phyloP scores from a whole-genome alignment of 1,140 invertebrate species.

The Drosophila navojoa region DNA sequence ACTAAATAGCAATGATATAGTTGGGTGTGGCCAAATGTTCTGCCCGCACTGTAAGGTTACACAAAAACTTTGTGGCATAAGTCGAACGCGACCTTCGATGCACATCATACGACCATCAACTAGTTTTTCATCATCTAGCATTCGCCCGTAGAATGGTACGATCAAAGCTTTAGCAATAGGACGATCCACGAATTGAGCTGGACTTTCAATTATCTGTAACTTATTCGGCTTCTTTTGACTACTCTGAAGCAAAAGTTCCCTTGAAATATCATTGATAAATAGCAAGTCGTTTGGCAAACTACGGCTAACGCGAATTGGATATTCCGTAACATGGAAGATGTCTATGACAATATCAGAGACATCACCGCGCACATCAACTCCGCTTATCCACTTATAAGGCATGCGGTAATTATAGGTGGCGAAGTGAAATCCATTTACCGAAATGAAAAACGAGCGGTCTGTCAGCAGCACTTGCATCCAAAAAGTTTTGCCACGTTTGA shows the following conservation, averaged over 20 bases:
- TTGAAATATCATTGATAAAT: neutral
- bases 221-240: constrained; percentile 5
- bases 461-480: constrained; percentile 83
- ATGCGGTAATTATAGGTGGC: constrained; percentile 87
- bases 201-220: constrained; percentile 18
- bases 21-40: constrained; percentile 86
- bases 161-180: neutral
- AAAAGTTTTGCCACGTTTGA: constrained; percentile 80
- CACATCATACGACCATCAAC: constrained; percentile 83
- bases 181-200: constrained; percentile 12
- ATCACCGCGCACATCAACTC: constrained; percentile 55
- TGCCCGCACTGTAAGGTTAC: constrained; percentile 87
- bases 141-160: constrained; percentile 56
- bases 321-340: constrained; percentile 52
- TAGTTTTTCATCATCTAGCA: constrained; percentile 28
- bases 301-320: constrained; percentile 48
- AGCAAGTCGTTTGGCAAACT: constrained; percentile 22
- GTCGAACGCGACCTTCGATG: constrained; percentile 86
- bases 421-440: constrained; percentile 89
- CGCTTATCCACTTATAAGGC: constrained; percentile 85
- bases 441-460: constrained; percentile 84
- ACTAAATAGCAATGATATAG: constrained; percentile 86
- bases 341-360: constrained; percentile 51
- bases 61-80: constrained; percentile 87
- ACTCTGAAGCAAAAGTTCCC: neutral